Base-by-base conservation (phyloP, 1,140 invertebrate species). In the Goniozus legneri region DNA sequence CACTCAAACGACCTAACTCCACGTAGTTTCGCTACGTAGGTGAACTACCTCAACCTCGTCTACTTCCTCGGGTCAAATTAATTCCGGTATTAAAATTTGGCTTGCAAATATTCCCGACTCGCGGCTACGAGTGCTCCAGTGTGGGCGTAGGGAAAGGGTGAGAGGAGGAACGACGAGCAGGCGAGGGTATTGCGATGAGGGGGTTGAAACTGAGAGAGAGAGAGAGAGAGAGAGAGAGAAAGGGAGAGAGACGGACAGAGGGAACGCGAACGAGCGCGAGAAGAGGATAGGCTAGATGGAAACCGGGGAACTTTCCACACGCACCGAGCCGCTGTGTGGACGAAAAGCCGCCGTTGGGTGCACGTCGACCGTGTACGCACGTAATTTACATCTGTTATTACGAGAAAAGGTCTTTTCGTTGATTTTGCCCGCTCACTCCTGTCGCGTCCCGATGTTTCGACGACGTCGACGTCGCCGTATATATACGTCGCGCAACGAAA, bases 21-120 rank as follows among this genome's bases (percentile, higher is more conserved):
- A 36, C 48, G 36, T 30, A 2, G 24, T 20, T 18, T 24, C 19
- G 13, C 32, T 21, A 3, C 22, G 4, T 27, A 52, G 52, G 54
- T 60, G 47, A 54, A 51, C 47, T 54, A 52, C 67, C 66, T 66
- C 54, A 50, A 68, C 36, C 66, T 66, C 65, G 60, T 60, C 60
- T 56, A 54, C 45, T 65, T 75, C 60, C 67, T 66, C 67, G 65
- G 70, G 69, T 74, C 71, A 76, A 76, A 76, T 76, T 76, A 76
- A 76, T 76, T 75, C 71, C 63, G 64, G 73, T 73, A 76, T 76
- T 76, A 76, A 76, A 76, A 76, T 76, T 76, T 75, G 74, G 74
- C 74, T 75, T 76, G 74, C 74, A 76, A 76, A 76, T 75, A 76
- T 73, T 68, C 69, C 63, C 59, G 64, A 69, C 69, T 70, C 62